Evolutionary conservation across 2,113 vertebrate genomes (phyloP).

Genomic region (Chaetorhynchus papuensis): DNA sequence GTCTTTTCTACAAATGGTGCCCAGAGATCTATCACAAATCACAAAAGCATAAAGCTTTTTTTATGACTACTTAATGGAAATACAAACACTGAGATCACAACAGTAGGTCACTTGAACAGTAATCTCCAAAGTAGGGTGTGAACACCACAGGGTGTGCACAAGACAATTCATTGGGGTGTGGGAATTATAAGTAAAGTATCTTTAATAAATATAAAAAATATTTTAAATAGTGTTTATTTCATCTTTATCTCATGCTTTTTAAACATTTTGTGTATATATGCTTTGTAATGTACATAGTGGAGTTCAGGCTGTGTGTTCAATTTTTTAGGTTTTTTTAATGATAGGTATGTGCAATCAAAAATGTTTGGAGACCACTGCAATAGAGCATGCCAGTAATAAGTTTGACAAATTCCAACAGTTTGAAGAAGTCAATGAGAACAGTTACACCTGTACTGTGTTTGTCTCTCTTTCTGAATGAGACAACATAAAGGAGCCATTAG

Average conservation of each 20-base stretch:
- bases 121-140: not conserved
- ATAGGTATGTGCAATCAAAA: not conserved
- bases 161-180: not conserved
- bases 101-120: not conserved
- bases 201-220: not conserved
- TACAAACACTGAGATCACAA: not conserved
- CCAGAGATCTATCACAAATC: not conserved
- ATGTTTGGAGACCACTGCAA: not conserved
- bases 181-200: not conserved
- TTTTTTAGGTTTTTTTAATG: not conserved
- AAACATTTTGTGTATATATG: not conserved
- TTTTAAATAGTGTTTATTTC: not conserved
- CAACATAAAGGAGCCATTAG: not conserved
- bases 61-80: not conserved
- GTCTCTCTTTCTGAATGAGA: not conserved
- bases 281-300: not conserved
- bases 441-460: not conserved
- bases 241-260: not conserved
- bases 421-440: not conserved
- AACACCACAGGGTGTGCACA: not conserved
- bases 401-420: not conserved
- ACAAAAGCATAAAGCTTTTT: not conserved
- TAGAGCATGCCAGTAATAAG: not conserved
- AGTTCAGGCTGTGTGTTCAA: not conserved
- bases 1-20: not conserved